A percentile compares a stretch with the other conserved stretches of the same genome.
Conservation (phyloP, 2,113 vertebrate species). For the Accipiter cooperii region DNA sequence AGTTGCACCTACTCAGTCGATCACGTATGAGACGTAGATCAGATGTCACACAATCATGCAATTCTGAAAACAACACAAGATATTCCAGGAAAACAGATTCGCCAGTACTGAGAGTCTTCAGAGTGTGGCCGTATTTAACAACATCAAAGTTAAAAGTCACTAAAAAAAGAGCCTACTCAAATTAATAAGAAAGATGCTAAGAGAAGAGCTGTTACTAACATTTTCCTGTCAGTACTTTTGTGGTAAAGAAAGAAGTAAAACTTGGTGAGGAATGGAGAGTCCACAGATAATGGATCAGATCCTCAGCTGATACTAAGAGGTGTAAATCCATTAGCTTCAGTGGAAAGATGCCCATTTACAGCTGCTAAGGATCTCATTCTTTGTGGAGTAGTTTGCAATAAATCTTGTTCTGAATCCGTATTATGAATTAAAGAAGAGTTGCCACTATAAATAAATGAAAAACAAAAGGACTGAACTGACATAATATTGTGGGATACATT, state of each 20-base stretch:
- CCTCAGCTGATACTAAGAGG: not conserved
- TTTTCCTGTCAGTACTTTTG: not conserved
- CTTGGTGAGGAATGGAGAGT: not conserved
- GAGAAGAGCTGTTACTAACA: not conserved
- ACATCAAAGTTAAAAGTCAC: slow-evolving; percentile 6
- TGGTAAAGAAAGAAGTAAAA: slow-evolving; percentile 1
- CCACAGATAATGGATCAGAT: not conserved
- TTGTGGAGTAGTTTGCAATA: not conserved
- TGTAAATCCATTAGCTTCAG: not conserved
- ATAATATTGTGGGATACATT: not conserved
- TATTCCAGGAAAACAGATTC: slow-evolving; percentile 63
- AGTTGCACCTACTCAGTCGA: slow-evolving; percentile 56
- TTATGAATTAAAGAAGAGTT: not conserved
- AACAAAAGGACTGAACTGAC: not conserved
- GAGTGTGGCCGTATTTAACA: not conserved
- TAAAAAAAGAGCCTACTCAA: not conserved
- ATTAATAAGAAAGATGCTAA: not conserved
- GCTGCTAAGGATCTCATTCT: not conserved
- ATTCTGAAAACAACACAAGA: slow-evolving; percentile 65
- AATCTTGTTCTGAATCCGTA: not conserved
- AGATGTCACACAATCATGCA: slow-evolving; percentile 72
- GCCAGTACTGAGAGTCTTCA: slow-evolving; percentile 15
- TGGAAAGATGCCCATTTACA: not conserved
- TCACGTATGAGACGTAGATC: slow-evolving; percentile 70
- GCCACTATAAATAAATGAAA: not conserved